phyloP scores from a whole-genome alignment of 2,888 invertebrate species.

The Andrena hattorfiana region DNA sequence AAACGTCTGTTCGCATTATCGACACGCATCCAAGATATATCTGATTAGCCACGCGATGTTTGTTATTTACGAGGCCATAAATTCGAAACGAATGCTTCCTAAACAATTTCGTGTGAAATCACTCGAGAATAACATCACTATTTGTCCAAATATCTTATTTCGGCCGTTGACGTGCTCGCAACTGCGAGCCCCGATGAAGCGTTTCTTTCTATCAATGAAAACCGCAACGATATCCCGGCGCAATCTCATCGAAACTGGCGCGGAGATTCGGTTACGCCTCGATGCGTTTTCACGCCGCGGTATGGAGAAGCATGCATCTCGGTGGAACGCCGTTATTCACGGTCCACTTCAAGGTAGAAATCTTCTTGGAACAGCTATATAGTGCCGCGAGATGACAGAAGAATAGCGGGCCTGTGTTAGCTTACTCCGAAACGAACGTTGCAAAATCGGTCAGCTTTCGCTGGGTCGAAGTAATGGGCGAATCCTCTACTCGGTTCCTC shows the following conservation, averaged over 20 bases:
- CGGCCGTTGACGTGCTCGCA: too few species aligned
- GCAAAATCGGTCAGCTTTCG: constrained; percentile 20
- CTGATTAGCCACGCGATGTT: too few species aligned
- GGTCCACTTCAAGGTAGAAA: constrained; percentile 51
- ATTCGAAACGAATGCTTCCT: too few species aligned
- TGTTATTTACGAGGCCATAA: too few species aligned
- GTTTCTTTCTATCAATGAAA: constrained; percentile 25
- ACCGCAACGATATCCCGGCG: constrained; percentile 4
- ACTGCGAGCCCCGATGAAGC: neutral
- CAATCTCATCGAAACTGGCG: constrained; percentile 36
- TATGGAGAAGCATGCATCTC: constrained; percentile 4
- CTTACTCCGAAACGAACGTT: neutral
- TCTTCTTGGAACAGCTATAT: constrained; percentile 35
- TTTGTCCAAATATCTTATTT: too few species aligned
- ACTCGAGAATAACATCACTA: too few species aligned
- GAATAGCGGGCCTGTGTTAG: neutral
- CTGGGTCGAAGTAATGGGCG: constrained; percentile 1
- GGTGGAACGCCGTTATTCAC: constrained; percentile 51
- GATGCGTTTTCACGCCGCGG: constrained; percentile 37
- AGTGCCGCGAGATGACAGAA: neutral
- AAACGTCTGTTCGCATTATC: neutral
- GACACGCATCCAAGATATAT: too few species aligned
- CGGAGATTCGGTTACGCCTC: constrained; percentile 33
- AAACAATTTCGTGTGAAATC: too few species aligned
- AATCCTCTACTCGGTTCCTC: neutral